Percentiles rank a stretch among this genome's conserved stretches.
Conservation (phyloP, 1,140 invertebrate genomes). For the Ceratina japonica region DNA sequence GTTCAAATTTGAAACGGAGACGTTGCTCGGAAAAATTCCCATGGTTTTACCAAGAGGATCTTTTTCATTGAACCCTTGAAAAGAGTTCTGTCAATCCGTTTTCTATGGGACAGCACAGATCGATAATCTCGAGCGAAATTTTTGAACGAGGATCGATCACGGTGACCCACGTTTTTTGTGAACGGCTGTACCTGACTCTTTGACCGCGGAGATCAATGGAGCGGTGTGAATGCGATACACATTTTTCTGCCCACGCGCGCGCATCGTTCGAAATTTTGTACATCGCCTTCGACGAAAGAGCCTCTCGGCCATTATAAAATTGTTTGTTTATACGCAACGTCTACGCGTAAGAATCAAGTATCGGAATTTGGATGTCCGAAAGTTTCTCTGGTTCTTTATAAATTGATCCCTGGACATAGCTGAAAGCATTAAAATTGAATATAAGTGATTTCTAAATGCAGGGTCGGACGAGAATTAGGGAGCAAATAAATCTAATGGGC, state of each 20-base stretch:
- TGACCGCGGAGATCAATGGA: conserved; percentile 58
- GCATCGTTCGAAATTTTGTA: conserved; percentile 55
- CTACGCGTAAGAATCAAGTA: no score
- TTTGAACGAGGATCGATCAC: conserved; percentile 53
- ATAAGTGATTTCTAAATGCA: conserved; percentile 2
- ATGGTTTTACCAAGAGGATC: neutral
- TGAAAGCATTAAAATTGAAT: no score
- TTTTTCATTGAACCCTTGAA: no score
- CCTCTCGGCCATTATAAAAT: neutral
- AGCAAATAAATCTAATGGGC: conserved; percentile 44
- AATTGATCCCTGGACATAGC: neutral
- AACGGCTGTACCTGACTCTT: conserved; percentile 62
- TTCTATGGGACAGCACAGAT: neutral
- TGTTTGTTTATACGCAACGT: no score
- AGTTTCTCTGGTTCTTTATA: neutral
- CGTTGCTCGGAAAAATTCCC: no score
- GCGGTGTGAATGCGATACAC: conserved; percentile 55
- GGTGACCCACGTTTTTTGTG: conserved; percentile 49
- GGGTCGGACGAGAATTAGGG: conserved; percentile 25
- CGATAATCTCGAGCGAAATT: neutral
- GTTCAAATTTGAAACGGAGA: no score
- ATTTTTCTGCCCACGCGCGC: conserved; percentile 66
- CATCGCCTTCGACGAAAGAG: conserved; percentile 8
- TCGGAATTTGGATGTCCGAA: neutral
- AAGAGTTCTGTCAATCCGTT: neutral